Conservation (phyloP, 1,140 invertebrate species). For the Zaprionus ornatus region DNA sequence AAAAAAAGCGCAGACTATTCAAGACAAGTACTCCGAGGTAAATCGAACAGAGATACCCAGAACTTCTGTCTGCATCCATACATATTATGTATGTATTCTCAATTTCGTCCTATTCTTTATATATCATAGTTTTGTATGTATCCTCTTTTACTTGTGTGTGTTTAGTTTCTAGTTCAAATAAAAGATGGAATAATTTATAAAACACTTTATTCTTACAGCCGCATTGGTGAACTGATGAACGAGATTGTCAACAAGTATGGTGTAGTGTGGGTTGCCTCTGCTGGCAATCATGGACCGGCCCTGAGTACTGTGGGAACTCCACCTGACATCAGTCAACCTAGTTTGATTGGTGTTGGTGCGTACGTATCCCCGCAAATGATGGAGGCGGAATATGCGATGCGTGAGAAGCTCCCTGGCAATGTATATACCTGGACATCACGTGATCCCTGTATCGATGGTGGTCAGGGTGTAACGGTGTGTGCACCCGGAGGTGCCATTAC, state of each 20-base stretch:
- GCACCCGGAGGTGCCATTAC: constrained; percentile 98
- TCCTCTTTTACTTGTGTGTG: not conserved
- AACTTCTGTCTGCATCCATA: not conserved
- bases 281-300: constrained; percentile 94
- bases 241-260: constrained; percentile 97
- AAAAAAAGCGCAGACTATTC: constrained; percentile 34
- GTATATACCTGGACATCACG: constrained; percentile 98
- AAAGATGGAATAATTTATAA: not conserved
- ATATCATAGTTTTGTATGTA: not conserved
- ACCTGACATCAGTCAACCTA: constrained; percentile 92
- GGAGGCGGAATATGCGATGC: constrained; percentile 96
- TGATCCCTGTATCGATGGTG: constrained; percentile 95
- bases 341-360: constrained; percentile 96
- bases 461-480: constrained; percentile 93
- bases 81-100: not conserved
- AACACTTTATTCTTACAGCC: constrained; percentile 84
- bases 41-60: constrained; percentile 5
- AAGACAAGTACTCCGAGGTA: constrained; percentile 30
- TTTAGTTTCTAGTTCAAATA: not conserved
- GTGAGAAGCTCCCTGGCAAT: constrained; percentile 92
- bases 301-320: constrained; percentile 96
- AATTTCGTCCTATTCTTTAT: not conserved
- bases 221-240: constrained; percentile 93
- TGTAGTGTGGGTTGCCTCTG: constrained; percentile 95
- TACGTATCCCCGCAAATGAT: constrained; percentile 99